A percentile compares a stretch with the other conserved stretches of the same genome.
Conservation (phyloP, 1,140 invertebrate species). For the Drosophila ananassae region DNA sequence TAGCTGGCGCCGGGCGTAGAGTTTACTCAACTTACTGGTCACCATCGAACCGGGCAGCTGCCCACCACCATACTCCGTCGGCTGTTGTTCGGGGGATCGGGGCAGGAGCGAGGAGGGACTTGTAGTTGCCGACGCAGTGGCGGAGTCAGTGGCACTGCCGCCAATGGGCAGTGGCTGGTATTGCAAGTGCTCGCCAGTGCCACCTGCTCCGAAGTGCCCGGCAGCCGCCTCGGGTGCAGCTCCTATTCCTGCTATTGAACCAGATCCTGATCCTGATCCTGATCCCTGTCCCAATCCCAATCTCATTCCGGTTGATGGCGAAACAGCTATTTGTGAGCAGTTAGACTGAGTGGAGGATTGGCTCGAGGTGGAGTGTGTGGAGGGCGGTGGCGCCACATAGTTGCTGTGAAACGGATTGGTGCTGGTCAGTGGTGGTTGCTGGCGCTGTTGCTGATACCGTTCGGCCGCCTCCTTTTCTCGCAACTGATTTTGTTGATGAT, state of each 20-base stretch:
- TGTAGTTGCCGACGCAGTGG: background rate
- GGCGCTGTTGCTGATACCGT: conserved; percentile 57
- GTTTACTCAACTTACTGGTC: conserved; percentile 71
- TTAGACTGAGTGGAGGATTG: conserved; percentile 81
- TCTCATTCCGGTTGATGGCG: conserved; percentile 3
- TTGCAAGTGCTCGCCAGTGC: conserved; percentile 57
- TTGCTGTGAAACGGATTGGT: conserved; percentile 80
- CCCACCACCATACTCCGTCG: conserved; percentile 11
- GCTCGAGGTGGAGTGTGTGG: conserved; percentile 82
- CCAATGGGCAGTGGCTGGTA: conserved; percentile 70
- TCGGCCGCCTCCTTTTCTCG: conserved; percentile 77
- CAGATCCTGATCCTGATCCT: no score
- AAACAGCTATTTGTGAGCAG: conserved; percentile 68
- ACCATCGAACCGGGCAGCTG: conserved; percentile 19
- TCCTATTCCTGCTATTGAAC: background rate
- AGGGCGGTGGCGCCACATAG: conserved; percentile 66
- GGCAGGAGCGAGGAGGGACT: conserved; percentile 29
- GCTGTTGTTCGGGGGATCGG: conserved; percentile 31
- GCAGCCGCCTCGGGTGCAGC: conserved; percentile 31
- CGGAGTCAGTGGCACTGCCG: conserved; percentile 26
- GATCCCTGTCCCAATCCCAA: no score
- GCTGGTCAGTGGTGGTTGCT: conserved; percentile 34
- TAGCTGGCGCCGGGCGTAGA: conserved; percentile 69
- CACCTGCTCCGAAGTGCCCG: conserved; percentile 56
- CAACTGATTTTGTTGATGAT: conserved; percentile 84